Evolutionary conservation across 2,113 vertebrate genomes (phyloP).

Genomic region (Connochaetes taurinus): DNA sequence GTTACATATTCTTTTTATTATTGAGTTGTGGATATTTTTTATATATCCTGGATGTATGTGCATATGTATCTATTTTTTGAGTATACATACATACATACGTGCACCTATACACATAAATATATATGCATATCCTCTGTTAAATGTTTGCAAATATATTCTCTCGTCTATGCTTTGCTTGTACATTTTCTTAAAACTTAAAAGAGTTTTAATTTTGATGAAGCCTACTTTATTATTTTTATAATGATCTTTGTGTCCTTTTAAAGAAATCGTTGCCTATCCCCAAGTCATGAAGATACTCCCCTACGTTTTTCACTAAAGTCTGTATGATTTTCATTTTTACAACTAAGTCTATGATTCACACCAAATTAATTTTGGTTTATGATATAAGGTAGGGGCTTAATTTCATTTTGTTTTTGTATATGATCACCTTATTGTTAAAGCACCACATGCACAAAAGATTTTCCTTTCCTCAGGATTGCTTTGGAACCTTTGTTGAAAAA

Average conservation of each 20-base stretch:
- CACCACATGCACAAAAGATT: background rate
- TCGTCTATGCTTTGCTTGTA: background rate
- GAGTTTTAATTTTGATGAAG: background rate
- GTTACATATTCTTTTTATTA: background rate
- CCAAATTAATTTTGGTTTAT: background rate
- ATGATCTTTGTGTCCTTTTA: background rate
- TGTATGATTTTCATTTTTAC: background rate
- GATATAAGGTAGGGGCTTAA: background rate
- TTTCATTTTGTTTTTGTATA: background rate
- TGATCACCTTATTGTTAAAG: background rate
- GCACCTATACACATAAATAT: background rate
- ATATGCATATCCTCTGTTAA: background rate
- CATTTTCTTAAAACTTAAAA: background rate
- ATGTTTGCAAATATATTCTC: background rate
- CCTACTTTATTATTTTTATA: background rate
- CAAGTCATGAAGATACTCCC: background rate
- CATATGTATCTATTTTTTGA: background rate
- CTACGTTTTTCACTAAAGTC: background rate
- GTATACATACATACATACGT: no score
- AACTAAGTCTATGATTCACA: background rate
- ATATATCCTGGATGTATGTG: background rate
- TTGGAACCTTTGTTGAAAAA: background rate
- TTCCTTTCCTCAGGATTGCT: background rate
- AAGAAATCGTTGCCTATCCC: background rate
- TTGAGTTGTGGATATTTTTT: background rate